Conservation (phyloP, 2,888 invertebrate species). For the Spilosoma lubricipeda region DNA sequence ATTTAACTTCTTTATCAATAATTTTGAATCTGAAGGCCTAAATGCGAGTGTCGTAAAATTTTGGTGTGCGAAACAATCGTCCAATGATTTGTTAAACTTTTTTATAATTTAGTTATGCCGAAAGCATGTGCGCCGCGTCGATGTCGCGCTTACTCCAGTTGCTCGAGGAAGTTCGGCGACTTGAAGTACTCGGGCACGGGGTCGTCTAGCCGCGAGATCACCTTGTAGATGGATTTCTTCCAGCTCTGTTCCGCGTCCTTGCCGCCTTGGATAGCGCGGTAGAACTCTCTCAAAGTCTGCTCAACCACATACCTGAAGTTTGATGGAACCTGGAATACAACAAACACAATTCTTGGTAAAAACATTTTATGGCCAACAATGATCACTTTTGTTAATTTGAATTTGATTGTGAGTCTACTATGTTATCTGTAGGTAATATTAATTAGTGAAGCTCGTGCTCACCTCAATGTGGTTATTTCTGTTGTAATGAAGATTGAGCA, state of each 20-base stretch:
- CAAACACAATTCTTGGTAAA: slow-evolving; percentile 13
- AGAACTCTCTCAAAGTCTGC: slow-evolving; percentile 99
- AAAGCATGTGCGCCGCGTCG: slow-evolving; percentile 73
- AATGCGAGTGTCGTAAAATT: slow-evolving; percentile 89
- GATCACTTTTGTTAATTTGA: too few relatives aligned
- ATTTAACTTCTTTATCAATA: slow-evolving; percentile 84
- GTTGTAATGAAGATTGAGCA: slow-evolving; percentile 99
- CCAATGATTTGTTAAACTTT: slow-evolving; percentile 66
- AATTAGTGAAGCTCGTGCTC: slow-evolving; percentile 65
- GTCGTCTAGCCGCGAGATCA: slow-evolving; percentile 99
- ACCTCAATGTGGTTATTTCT: slow-evolving; percentile 98
- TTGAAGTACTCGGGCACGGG: slow-evolving; percentile 99
- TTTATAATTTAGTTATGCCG: slow-evolving; percentile 71
- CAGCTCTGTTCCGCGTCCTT: slow-evolving; percentile 99
- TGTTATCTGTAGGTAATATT: not conserved
- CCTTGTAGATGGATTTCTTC: slow-evolving; percentile 99
- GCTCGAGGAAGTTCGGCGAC: slow-evolving; percentile 99
- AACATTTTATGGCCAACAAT: too few relatives aligned
- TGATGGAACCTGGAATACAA: slow-evolving; percentile 94
- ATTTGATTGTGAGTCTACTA: not conserved
- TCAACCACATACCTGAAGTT: slow-evolving; percentile 99
- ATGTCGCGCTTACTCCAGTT: slow-evolving; percentile 92
- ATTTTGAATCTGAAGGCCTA: slow-evolving; percentile 89
- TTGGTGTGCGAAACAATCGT: slow-evolving; percentile 86
- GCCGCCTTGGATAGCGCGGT: slow-evolving; percentile 98